Evolutionary conservation across 2,888 invertebrate species (phyloP), one percentile per base, ranked within the genome.

Genomic region (Glaucopsyche alexis): DNA sequence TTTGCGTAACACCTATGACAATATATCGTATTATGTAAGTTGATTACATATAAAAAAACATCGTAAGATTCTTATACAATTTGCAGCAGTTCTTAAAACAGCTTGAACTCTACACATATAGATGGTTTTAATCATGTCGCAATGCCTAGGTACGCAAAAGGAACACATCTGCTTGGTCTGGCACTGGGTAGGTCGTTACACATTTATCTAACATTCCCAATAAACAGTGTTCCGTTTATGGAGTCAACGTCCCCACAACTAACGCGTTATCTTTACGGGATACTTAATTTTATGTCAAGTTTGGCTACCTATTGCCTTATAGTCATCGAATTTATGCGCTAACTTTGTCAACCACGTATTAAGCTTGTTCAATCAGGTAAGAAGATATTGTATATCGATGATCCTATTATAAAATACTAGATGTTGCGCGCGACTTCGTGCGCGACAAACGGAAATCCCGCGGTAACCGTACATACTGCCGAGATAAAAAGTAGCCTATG

Each of bases 201-300:
- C 45, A 67, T n/a, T 40, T 65, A 67, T n/a, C n/a, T 65, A 40
- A 65, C 42, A 67, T 67, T 67, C 47, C n/a, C 67, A 67, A 67
- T 67, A 67, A 67, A 67, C 67, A 45, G 19, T 47, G 47, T 47
- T 45, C 16, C 47, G 67, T 67, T 67, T 67, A 67, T 47, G 47
- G 47, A 47, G 45, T 47, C 67, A 19, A 67, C 7, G 29, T 67
- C 13, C 19, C 29, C 29, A 29, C 29, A 29, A 29, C 47, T 67
- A 19, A n/a, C 67, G 40, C 16, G 67, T 67, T 67, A 67, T 67
- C 67, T 67, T 67, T 67, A 67, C 47, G 67, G 67, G 67, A 47
- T 67, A 67, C 67, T 67, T 67, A 67, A 19, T 67, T 67, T 67
- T 19, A 67, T 47, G 47, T 40, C 9, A 47, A 47, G 67, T 67